Percentiles rank a stretch among this genome's conserved stretches.
Evolutionary conservation across 2,113 vertebrate genomes (phyloP).

Genomic region (Aegotheles bennettii): DNA sequence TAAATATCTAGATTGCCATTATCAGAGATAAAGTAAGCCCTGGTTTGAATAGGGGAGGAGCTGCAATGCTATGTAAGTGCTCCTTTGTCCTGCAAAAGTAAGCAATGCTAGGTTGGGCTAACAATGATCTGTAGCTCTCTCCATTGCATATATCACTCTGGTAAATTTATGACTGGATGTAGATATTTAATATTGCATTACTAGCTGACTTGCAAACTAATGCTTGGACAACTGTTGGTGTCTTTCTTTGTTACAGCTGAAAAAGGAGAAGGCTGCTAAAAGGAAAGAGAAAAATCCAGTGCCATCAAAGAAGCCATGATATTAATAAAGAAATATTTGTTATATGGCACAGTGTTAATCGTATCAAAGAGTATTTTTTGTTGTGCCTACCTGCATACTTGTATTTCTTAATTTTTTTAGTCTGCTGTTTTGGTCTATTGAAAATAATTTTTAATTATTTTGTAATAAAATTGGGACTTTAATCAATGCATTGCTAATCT

Average conservation of each 20-base stretch:
- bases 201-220: background rate
- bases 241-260: constrained; percentile 65
- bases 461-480: background rate
- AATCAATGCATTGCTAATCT: background rate
- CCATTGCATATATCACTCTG: no score
- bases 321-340: background rate
- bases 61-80: background rate
- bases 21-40: background rate
- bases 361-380: background rate
- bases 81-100: background rate
- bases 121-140: background rate
- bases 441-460: background rate
- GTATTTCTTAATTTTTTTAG: background rate
- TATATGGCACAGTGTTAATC: background rate
- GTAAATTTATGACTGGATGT: background rate
- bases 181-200: background rate
- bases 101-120: background rate
- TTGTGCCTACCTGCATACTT: background rate
- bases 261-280: constrained; percentile 69
- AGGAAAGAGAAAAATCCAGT: constrained; percentile 23
- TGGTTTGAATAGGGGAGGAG: background rate
- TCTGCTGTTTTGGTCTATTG: background rate
- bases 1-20: background rate
- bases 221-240: background rate
- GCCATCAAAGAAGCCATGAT: constrained; percentile 35